Evolutionary conservation across 2,888 invertebrate genomes (phyloP).

Genomic region (Xestobium rufovillosum): DNA sequence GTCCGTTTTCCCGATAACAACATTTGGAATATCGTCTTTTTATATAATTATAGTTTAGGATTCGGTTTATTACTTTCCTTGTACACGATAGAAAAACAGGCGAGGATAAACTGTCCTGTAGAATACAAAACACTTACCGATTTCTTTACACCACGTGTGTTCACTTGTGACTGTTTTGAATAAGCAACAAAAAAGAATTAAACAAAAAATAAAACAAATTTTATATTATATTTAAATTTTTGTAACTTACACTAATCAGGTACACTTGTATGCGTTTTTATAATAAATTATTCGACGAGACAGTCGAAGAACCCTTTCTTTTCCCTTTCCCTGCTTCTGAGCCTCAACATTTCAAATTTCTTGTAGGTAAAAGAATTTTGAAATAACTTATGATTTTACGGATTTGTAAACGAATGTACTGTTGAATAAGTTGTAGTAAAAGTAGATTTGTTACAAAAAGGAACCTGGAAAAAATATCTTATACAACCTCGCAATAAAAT

Average conservation of each 20-base stretch:
- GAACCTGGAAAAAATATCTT: constrained; percentile 23
- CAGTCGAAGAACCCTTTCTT: too few species aligned
- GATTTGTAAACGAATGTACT: too few species aligned
- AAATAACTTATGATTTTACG: too few species aligned
- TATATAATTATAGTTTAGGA: constrained; percentile 71
- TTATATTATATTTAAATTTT: too few species aligned
- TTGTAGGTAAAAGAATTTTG: too few species aligned
- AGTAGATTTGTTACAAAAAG: constrained; percentile 24
- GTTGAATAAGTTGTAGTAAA: constrained; percentile 25
- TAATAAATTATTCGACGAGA: too few species aligned
- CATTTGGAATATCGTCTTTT: constrained; percentile 70
- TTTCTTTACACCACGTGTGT: constrained; percentile 47
- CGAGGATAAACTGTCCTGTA: constrained; percentile 64
- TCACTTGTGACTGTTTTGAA: constrained; percentile 33
- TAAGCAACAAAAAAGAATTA: too few species aligned
- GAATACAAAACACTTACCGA: constrained; percentile 40
- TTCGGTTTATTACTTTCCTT: constrained; percentile 64
- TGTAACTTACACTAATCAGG: too few species aligned
- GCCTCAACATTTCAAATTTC: too few species aligned
- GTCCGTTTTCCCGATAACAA: constrained; percentile 42
- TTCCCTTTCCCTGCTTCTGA: too few species aligned
- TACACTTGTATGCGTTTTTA: too few species aligned
- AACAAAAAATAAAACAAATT: too few species aligned
- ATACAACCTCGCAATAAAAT: neutral
- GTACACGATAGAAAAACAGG: constrained; percentile 81